phyloP scores from a whole-genome alignment of 2,888 invertebrate genomes.

The Stenichneumon culpator region DNA sequence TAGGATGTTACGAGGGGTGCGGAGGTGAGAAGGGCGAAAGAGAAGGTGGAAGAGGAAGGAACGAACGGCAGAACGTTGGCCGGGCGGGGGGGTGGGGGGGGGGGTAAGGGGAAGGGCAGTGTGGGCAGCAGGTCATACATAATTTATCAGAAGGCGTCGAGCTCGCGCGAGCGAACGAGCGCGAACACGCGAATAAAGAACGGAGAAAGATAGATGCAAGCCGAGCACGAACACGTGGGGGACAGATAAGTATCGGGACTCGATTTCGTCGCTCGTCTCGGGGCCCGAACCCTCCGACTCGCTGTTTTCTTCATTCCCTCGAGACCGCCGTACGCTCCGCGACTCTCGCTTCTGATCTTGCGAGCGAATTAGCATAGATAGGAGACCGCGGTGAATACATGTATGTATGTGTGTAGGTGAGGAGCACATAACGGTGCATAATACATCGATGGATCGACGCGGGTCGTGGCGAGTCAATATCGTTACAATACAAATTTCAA shows the following conservation, averaged over 20 bases:
- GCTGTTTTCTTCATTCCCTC: constrained; percentile 55
- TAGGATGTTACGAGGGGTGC: constrained; percentile 42
- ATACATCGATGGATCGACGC: constrained; percentile 9
- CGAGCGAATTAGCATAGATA: constrained; percentile 59
- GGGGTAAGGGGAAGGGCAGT: background rate
- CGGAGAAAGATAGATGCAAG: background rate
- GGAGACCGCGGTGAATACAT: constrained; percentile 15
- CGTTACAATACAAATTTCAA: constrained; percentile 6
- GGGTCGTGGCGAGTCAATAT: constrained; percentile 18
- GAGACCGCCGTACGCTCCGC: constrained; percentile 1
- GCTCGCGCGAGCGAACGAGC: constrained; percentile 57
- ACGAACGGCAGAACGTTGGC: constrained; percentile 4
- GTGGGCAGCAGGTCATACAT: constrained; percentile 65
- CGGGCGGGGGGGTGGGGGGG: too few relatives aligned
- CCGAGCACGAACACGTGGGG: constrained; percentile 61
- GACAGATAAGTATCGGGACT: constrained; percentile 69
- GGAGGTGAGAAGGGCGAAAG: constrained; percentile 20
- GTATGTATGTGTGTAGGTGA: background rate
- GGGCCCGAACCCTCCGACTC: background rate
- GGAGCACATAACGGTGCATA: constrained; percentile 2
- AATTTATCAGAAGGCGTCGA: constrained; percentile 66
- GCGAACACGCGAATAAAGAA: constrained; percentile 34
- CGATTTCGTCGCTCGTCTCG: constrained; percentile 59
- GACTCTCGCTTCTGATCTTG: constrained; percentile 5
- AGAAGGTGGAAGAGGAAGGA: constrained; percentile 46